Evolutionary conservation across 2,888 invertebrate genomes (phyloP).

Genomic region (Bembecia ichneumoniformis): DNA sequence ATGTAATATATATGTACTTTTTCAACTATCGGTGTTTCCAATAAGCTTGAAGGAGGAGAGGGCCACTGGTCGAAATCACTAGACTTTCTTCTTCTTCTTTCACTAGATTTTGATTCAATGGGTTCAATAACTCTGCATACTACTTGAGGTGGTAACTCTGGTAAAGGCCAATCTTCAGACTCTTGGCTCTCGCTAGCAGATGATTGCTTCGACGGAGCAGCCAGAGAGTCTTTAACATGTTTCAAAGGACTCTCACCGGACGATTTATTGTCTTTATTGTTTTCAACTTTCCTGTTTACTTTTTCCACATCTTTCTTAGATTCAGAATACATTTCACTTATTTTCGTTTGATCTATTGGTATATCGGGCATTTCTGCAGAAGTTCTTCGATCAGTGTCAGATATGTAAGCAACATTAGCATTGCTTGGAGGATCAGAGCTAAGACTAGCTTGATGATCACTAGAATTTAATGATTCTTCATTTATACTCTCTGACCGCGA

Average conservation of each 20-base stretch:
- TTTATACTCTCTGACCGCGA: slow-evolving; percentile 87
- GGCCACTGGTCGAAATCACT: slow-evolving; percentile 87
- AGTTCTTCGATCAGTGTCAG: slow-evolving; percentile 83
- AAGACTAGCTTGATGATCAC: slow-evolving; percentile 87
- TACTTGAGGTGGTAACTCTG: slow-evolving; percentile 77
- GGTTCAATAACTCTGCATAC: slow-evolving; percentile 29
- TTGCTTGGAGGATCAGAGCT: slow-evolving; percentile 88
- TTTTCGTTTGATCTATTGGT: slow-evolving; percentile 80
- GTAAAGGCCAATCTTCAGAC: slow-evolving; percentile 83
- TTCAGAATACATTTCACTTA: slow-evolving; percentile 70
- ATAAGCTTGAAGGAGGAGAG: slow-evolving; percentile 81
- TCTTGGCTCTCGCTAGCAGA: slow-evolving; percentile 77
- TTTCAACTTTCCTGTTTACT: slow-evolving; percentile 30
- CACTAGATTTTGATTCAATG: slow-evolving; percentile 22
- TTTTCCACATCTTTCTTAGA: slow-evolving; percentile 64
- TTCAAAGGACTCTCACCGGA: slow-evolving; percentile 35
- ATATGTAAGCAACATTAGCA: slow-evolving; percentile 81
- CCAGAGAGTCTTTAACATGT: slow-evolving; percentile 41
- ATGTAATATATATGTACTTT: slow-evolving; percentile 86
- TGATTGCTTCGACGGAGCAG: slow-evolving; percentile 51
- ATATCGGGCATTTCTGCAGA: slow-evolving; percentile 89
- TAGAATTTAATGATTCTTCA: slow-evolving; percentile 86
- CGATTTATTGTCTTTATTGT: slow-evolving; percentile 30
- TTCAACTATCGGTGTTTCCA: slow-evolving; percentile 80
- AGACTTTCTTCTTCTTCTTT: slow-evolving; percentile 49